Percentiles rank a stretch among this genome's conserved stretches.
Conservation (phyloP, 2,113 vertebrate genomes). For the Crocuta crocuta region DNA sequence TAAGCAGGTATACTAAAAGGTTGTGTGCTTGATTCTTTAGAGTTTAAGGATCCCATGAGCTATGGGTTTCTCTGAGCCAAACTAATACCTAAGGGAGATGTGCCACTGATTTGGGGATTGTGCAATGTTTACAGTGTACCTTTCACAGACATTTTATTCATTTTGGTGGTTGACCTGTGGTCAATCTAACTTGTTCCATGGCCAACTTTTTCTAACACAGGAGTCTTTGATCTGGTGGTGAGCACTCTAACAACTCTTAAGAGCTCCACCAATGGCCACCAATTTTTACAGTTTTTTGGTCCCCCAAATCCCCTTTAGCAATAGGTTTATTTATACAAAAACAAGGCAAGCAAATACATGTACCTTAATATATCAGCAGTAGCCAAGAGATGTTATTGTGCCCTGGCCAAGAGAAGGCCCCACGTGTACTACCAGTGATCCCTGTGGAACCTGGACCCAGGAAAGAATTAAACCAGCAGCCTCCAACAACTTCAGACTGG, state of each 20-base stretch:
- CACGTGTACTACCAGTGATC: neutral
- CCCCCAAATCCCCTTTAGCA: neutral
- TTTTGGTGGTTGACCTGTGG: neutral
- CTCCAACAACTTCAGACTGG: neutral
- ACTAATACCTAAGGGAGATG: neutral
- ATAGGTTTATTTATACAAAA: neutral
- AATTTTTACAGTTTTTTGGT: neutral
- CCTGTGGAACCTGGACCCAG: neutral
- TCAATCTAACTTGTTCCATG: neutral
- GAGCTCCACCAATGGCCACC: neutral
- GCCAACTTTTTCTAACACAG: neutral
- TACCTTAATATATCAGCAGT: neutral
- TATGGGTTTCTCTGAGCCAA: neutral
- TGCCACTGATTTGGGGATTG: neutral
- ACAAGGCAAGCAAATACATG: neutral
- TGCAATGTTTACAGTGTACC: neutral
- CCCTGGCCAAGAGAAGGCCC: neutral
- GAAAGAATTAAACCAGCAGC: neutral
- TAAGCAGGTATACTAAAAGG: neutral
- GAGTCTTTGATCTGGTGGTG: neutral
- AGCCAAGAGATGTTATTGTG: neutral
- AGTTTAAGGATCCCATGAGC: neutral
- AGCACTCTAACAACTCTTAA: neutral
- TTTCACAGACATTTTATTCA: neutral
- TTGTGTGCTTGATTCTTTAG: neutral